A percentile compares a stretch with the other conserved stretches of the same genome.
These are phyloP conservation scores for Saimiri boliviensis DNA, from an alignment of 2,113 vertebrate species.

Conservation along the genomic window DNA sequence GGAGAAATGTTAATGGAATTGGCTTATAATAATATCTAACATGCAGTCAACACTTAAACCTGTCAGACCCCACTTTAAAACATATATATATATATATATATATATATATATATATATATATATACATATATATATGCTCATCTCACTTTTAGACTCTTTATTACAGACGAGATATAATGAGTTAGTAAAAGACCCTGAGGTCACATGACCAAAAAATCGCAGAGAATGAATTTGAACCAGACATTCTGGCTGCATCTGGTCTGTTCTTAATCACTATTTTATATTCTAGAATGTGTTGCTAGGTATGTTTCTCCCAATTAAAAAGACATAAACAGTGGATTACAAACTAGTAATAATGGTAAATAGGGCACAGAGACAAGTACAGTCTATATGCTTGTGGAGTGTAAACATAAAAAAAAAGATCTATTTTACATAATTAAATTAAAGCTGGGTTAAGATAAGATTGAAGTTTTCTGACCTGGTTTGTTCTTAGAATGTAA, in stretches of 20 bases:
- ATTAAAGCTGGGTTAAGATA: not conserved
- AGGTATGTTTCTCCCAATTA: not conserved
- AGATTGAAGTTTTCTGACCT: not conserved
- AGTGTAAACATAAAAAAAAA: not conserved
- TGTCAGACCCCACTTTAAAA: not conserved
- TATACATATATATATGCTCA: not conserved
- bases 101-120: too few relatives aligned
- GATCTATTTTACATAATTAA: not conserved
- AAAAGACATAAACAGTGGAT: not conserved
- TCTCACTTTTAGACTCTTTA: not conserved
- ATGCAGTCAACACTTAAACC: not conserved
- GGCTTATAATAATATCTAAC: not conserved
- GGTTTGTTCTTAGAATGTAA: not conserved
- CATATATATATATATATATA: too few relatives aligned
- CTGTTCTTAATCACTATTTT: not conserved
- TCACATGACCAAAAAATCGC: not conserved
- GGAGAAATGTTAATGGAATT: not conserved
- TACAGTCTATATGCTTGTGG: not conserved
- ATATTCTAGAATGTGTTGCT: not conserved
- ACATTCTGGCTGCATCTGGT: not conserved
- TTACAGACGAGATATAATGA: not conserved
- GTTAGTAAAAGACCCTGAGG: not conserved
- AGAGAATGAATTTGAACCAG: not conserved
- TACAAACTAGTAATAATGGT: not conserved
- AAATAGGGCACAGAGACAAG: constrained; percentile 20